These are phyloP conservation scores for Psilopsiagon aurifrons DNA, from an alignment of 2,113 vertebrate genomes.

Conservation along the genomic window DNA sequence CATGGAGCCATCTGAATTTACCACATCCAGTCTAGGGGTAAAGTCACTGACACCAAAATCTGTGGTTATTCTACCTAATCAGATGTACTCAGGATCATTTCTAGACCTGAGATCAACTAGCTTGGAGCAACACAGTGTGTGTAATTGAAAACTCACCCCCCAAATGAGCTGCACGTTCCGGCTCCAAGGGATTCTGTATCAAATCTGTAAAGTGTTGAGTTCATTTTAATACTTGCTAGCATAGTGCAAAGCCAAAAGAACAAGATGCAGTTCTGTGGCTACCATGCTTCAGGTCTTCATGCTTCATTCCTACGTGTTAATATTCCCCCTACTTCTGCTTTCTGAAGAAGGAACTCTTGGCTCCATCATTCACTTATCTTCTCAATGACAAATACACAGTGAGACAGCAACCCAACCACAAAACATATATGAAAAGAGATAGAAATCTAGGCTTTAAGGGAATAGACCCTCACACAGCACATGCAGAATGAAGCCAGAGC, in stretches of 20 bases:
- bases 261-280: background rate
- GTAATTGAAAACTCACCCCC: rapidly evolving
- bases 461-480: background rate
- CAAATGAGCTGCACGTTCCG: background rate
- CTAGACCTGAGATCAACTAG: background rate
- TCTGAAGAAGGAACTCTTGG: background rate
- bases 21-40: background rate
- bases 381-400: background rate
- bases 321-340: background rate
- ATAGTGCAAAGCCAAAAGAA: background rate
- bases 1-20: background rate
- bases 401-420: background rate
- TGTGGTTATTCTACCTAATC: background rate
- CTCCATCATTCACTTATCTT: background rate
- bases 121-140: background rate
- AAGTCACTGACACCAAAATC: background rate
- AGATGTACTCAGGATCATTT: background rate
- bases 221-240: background rate
- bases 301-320: background rate
- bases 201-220: background rate
- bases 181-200: background rate
- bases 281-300: background rate
- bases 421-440: background rate
- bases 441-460: background rate
- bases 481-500: background rate